Percentiles rank a stretch among this genome's conserved stretches.
These are phyloP conservation scores for Manis crassicaudata DNA, from an alignment of 2,797 vertebrate genomes.

Conservation along the genomic window DNA sequence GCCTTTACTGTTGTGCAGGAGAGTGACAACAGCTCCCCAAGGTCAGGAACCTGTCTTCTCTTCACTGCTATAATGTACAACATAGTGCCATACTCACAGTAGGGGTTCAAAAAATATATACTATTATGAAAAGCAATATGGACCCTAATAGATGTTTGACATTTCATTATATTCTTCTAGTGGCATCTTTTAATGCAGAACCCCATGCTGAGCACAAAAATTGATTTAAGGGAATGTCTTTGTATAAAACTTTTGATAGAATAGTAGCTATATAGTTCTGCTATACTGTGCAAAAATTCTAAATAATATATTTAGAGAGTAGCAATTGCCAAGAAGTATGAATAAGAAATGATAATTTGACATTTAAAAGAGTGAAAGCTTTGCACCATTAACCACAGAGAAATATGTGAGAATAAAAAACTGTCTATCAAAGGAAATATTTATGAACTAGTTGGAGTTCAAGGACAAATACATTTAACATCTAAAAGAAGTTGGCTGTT, in stretches of 20 bases:
- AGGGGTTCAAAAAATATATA: constrained; percentile 6
- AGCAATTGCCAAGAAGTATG: constrained; percentile 51
- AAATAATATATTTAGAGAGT: constrained; percentile 57
- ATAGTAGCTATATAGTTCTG: constrained; percentile 23
- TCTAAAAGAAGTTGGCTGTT: neutral
- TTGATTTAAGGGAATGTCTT: constrained; percentile 38
- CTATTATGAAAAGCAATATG: constrained; percentile 43
- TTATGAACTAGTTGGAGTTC: constrained; percentile 39
- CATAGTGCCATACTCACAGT: neutral
- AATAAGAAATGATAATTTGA: constrained; percentile 68
- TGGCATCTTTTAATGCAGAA: constrained; percentile 12
- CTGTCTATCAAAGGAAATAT: constrained; percentile 47
- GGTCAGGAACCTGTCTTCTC: neutral
- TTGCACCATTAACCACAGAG: constrained; percentile 42
- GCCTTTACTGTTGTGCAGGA: neutral
- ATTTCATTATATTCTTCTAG: constrained; percentile 57
- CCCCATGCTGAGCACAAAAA: constrained; percentile 49
- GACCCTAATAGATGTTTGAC: constrained; percentile 23
- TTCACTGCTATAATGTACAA: neutral
- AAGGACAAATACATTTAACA: constrained; percentile 19
- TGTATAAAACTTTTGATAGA: constrained; percentile 54
- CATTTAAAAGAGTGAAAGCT: constrained; percentile 49
- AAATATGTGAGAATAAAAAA: constrained; percentile 40
- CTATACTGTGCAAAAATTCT: constrained; percentile 25
- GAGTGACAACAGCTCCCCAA: neutral